Conservation (phyloP, 2,888 invertebrate species). For the Drosophila yooni region DNA sequence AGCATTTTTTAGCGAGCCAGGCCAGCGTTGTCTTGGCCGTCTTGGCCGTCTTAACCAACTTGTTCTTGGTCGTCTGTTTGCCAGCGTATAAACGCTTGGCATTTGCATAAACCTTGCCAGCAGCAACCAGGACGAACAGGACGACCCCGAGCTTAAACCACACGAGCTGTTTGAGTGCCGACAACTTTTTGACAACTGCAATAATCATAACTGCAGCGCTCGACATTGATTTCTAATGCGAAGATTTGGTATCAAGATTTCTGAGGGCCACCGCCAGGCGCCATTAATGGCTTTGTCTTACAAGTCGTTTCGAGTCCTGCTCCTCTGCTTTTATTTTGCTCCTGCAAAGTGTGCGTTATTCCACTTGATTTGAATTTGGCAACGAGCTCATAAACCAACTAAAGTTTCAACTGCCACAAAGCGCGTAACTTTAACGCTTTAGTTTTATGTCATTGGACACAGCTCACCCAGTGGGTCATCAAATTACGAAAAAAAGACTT, state of each 20-base stretch:
- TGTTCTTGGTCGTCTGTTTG: conserved; percentile 59
- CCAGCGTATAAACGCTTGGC: conserved; percentile 65
- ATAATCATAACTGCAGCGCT: conserved; percentile 77
- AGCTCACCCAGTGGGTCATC: conserved; percentile 65
- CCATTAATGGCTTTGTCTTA: conserved; percentile 75
- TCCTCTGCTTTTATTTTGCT: neutral
- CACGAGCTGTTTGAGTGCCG: conserved; percentile 23
- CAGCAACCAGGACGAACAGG: conserved; percentile 26
- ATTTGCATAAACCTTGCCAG: conserved; percentile 75
- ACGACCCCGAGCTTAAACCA: conserved; percentile 1
- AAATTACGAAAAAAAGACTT: conserved; percentile 7
- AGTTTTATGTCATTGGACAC: conserved; percentile 57
- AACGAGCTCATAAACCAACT: conserved; percentile 61
- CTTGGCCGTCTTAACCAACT: conserved; percentile 1
- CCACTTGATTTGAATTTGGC: conserved; percentile 70
- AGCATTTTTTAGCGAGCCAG: conserved; percentile 77
- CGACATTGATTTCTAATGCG: conserved; percentile 73
- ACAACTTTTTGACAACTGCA: conserved; percentile 74
- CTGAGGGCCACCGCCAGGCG: conserved; percentile 43
- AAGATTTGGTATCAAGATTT: conserved; percentile 66
- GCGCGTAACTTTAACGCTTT: conserved; percentile 55
- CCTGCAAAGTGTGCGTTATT: conserved; percentile 43
- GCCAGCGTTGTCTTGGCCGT: conserved; percentile 28
- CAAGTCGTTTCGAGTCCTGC: conserved; percentile 55
- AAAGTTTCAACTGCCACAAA: conserved; percentile 45